Percentiles rank a stretch among this genome's conserved stretches.
Evolutionary conservation across 1,140 invertebrate species (phyloP).

Genomic region (Panulirus ornatus): DNA sequence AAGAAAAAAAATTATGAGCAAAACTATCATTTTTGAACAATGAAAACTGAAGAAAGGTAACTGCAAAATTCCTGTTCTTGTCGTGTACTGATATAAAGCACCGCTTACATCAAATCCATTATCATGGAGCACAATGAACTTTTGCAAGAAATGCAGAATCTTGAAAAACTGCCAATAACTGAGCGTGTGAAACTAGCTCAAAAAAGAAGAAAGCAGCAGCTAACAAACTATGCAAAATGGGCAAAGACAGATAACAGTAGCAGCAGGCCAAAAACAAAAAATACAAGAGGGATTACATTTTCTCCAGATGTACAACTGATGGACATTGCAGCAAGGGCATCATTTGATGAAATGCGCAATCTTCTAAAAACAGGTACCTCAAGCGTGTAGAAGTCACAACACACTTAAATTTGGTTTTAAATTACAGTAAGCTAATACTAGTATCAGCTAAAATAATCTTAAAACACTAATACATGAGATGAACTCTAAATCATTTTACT

Average conservation of each 20-base stretch:
- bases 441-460: too few relatives aligned
- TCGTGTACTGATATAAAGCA: not conserved
- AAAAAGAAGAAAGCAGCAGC: constrained; percentile 53
- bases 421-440: too few relatives aligned
- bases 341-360: constrained; percentile 49
- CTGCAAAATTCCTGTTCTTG: not conserved
- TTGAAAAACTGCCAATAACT: constrained; percentile 53
- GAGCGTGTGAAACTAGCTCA: constrained; percentile 53
- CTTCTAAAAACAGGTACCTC: constrained; percentile 69
- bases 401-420: too few relatives aligned
- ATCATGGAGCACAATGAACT: constrained; percentile 61
- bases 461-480: too few relatives aligned
- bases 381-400: too few relatives aligned
- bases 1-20: not conserved
- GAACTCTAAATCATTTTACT: too few relatives aligned
- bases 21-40: not conserved
- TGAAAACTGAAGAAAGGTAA: not conserved
- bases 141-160: constrained; percentile 46
- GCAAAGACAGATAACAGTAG: not conserved
- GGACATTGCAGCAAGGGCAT: constrained; percentile 63
- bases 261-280: not conserved
- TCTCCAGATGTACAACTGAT: constrained; percentile 53
- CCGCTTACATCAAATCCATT: not conserved
- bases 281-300: constrained; percentile 44
- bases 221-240: constrained; percentile 41